A percentile compares a stretch with the other conserved stretches of the same genome.
Conservation (phyloP, 92 coral and sea anemone species). For the Heteractis magnifica region DNA sequence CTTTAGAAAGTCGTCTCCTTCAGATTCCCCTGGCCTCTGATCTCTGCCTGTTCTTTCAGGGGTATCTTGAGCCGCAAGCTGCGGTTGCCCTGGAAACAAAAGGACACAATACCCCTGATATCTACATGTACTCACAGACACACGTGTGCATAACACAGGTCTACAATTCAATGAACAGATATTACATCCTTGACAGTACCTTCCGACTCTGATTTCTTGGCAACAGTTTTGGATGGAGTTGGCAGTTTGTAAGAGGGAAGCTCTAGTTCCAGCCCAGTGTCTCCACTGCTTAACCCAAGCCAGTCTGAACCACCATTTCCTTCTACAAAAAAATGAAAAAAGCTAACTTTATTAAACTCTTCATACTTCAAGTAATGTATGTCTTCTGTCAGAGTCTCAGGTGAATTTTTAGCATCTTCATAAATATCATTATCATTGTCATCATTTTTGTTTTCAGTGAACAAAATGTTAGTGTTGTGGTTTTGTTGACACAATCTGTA, state of each 20-base stretch:
- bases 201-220: conserved; percentile 13
- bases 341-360: too few species aligned
- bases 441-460: neutral
- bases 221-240: conserved; percentile 25
- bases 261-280: conserved; percentile 56
- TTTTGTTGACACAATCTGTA: too few species aligned
- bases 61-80: neutral
- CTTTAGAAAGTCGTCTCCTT: conserved; percentile 72
- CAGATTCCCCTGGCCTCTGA: conserved; percentile 41
- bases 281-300: conserved; percentile 88
- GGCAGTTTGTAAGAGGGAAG: conserved; percentile 37
- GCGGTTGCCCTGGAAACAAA: neutral
- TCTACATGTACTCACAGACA: neutral
- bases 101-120: neutral
- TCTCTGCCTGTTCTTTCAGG: conserved; percentile 5
- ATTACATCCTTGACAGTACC: neutral
- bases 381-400: conserved; percentile 30
- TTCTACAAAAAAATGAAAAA: neutral
- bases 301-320: conserved; percentile 75
- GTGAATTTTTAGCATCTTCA: neutral
- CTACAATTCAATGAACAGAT: neutral
- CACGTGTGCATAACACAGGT: neutral
- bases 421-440: neutral
- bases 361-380: neutral
- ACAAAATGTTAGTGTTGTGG: too few species aligned